Evolutionary conservation across 2,888 invertebrate genomes (phyloP), one percentile per base, ranked within the genome.

Genomic region (Pyrgus malvae): DNA sequence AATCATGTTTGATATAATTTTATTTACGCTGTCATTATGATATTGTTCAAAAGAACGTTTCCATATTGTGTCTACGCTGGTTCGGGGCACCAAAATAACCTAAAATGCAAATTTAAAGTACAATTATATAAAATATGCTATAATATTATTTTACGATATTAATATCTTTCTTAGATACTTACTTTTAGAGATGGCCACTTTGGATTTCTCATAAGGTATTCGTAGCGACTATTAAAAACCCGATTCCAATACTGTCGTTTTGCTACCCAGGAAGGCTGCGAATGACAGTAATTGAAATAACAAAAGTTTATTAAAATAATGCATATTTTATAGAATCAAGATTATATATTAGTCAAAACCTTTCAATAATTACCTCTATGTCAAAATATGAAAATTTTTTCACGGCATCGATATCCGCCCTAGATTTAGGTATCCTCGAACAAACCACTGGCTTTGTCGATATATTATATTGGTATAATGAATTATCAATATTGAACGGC

Each of bases 181-280:
- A 86, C 88, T 70, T 84, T 81, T 5, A 89, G 64, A 5, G 85
- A 66, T 1, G 88, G 88, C 88, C 88, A 89, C 61, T 76, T 80
- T 0, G 74, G 44, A 63, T 77, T 84, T 62, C 84, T 76, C 86
- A 89, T 84, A 6, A 89, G 62, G 3, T 77, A 71, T 64, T 83
- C 85, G 56, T 88, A 89, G 1, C 89, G 81, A 48, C 76, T 81
- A 27, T 88, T 80, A 58, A 80, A 89, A 49, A 86, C 70, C 21
- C 64, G 61, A 61, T 80, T 80, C 89, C 89, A 88, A 64, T 67
- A 89, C 27, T 74, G 70, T 57, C 67, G 78, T 45, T 74, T 78
- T 3, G 11, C 11, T 23, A 74, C 62, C 88, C 88, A 88, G 0
- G 66, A 41, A 2, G 87, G 81, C 88, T 88, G 29, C 9, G 44